Conservation (phyloP, 2,797 vertebrate genomes). For the Malacoraja senta region DNA sequence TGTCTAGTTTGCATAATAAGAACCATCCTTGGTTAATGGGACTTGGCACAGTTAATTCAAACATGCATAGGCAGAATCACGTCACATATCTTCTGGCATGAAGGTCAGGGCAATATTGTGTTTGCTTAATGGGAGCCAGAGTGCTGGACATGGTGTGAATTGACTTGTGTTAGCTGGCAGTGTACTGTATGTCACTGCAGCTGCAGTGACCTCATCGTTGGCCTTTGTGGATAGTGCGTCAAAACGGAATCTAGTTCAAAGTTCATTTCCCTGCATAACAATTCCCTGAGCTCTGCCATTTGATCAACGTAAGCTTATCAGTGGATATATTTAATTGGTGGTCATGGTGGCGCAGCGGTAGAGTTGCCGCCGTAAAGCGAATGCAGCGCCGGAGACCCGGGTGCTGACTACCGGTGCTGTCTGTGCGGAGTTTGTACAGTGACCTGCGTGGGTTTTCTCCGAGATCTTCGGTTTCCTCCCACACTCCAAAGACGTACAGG, state of each 20-base stretch:
- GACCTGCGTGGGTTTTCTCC: too few relatives aligned
- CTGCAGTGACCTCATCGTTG: not conserved
- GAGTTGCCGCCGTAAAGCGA: too few relatives aligned
- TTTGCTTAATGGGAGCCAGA: conserved; percentile 29
- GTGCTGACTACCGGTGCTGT: too few relatives aligned
- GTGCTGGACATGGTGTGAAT: conserved; percentile 5
- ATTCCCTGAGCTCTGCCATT: not conserved
- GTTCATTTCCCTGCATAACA: not conserved
- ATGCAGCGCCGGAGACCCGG: too few relatives aligned
- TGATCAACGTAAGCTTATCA: not conserved
- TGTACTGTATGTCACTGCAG: not conserved
- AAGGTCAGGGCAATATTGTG: conserved; percentile 23
- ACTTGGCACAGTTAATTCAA: conserved; percentile 37
- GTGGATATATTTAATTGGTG: too few relatives aligned
- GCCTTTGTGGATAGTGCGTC: not conserved
- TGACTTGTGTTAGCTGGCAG: not conserved
- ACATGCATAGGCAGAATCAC: conserved; percentile 13
- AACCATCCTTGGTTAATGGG: conserved; percentile 46
- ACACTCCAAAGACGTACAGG: too few relatives aligned
- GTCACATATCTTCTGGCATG: conserved; percentile 12
- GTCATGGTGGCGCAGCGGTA: too few relatives aligned
- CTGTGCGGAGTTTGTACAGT: too few relatives aligned
- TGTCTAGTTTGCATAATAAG: conserved; percentile 42
- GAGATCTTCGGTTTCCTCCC: too few relatives aligned
- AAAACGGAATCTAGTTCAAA: conserved; percentile 13